A percentile compares a stretch with the other conserved stretches of the same genome.
Conservation (phyloP, 2,113 vertebrate species). For the Motacilla tschutschensis region DNA sequence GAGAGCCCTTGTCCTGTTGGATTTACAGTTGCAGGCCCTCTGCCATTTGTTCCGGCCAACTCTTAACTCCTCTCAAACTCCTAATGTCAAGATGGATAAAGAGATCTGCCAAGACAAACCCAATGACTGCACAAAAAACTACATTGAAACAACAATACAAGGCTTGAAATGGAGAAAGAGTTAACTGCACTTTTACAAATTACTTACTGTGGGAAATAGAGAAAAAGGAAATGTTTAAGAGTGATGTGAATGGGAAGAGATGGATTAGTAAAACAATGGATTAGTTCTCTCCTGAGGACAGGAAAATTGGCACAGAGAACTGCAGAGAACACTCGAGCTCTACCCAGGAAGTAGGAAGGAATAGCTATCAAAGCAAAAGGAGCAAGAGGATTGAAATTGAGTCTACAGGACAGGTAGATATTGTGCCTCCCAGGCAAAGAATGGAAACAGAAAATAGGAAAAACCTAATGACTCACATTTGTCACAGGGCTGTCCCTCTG, state of each 20-base stretch:
- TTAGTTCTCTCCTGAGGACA: neutral
- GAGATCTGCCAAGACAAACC: neutral
- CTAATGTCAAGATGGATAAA: neutral
- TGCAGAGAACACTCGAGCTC: neutral
- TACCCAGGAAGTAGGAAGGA: neutral
- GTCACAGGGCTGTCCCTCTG: neutral
- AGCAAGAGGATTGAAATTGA: neutral
- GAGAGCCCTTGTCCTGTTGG: neutral
- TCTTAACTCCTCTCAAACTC: constrained; percentile 1
- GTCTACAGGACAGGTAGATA: neutral
- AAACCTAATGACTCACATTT: neutral
- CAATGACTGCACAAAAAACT: neutral
- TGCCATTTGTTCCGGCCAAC: constrained; percentile 24
- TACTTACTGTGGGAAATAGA: neutral
- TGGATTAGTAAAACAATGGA: neutral
- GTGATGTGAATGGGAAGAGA: neutral
- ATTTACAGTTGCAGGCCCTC: neutral
- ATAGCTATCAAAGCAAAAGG: neutral
- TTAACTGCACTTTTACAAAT: neutral
- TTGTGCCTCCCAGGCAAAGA: neutral
- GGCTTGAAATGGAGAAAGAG: neutral
- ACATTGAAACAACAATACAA: neutral
- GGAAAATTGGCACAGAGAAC: neutral
- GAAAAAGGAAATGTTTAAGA: constrained; percentile 4
- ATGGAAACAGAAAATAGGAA: neutral